These are phyloP conservation scores for Callipepla squamata DNA, from an alignment of 2,113 vertebrate species.

Conservation along the genomic window DNA sequence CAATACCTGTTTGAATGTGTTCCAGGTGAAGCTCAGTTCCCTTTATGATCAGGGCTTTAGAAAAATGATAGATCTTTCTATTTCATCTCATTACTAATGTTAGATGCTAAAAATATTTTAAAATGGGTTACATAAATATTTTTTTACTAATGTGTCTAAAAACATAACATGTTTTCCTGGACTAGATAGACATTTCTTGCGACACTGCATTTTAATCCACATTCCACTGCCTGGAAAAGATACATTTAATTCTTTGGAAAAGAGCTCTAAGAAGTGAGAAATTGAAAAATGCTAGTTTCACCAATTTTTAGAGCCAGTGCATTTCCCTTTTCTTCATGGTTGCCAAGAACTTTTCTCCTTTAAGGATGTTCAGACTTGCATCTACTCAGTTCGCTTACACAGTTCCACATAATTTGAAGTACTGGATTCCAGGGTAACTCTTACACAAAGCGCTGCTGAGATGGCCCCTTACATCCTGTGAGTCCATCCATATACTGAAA, in stretches of 20 bases:
- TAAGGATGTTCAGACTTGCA: not conserved
- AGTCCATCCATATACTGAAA: not conserved
- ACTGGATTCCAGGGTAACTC: not conserved
- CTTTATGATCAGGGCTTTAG: not conserved
- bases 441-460: not conserved
- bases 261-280: not conserved
- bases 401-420: not conserved
- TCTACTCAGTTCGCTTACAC: not conserved
- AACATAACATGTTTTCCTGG: not conserved
- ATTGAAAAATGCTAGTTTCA: not conserved
- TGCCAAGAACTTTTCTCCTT: constrained; percentile 20
- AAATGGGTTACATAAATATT: not conserved
- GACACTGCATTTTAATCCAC: not conserved
- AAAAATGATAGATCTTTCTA: not conserved
- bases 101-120: not conserved
- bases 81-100: not conserved
- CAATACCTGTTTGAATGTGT: not conserved
- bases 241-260: not conserved
- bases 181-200: not conserved
- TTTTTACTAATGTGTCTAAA: not conserved
- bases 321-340: not conserved
- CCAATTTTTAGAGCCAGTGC: not conserved
- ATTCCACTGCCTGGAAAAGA: not conserved
- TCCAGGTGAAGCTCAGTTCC: not conserved
- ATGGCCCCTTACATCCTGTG: not conserved